Evolutionary conservation across 2,888 invertebrate species (phyloP), one percentile per base, ranked within the genome.

Genomic region (Campoletis raptor): DNA sequence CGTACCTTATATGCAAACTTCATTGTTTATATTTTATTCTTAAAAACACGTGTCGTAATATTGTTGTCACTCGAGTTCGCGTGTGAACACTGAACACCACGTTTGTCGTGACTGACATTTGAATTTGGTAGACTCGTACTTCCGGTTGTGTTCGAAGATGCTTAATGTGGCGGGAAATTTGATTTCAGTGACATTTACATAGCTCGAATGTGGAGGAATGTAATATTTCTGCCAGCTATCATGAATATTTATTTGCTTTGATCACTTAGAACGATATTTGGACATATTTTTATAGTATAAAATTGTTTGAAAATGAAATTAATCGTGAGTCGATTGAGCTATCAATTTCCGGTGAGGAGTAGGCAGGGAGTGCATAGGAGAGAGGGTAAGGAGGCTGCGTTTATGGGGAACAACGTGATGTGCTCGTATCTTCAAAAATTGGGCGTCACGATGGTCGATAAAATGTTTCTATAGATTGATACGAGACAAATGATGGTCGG

Each of bases 1-100:
- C 48, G 73, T 93, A 95, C 95, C 94, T 95, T 95, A 88, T 95
- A 96, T 1, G 95, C 93, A 91, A 95, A 96, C 91, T 95, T 96
- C 95, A 96, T 96, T 86, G 90, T 88, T 67, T 45, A 83, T 77
- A 61, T 57, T 82, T 54, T 24, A 82, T 83, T n/a, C 21, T 57
- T 79, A 79, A 81, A 85, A 87, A 82, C 40, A 84, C 74, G 83
- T 87, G 86, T 88, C 73, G 61, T 48, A 66, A 76, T 87, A 82
- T 85, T 88, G 83, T 87, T 69, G 70, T 66, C 81, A 76, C 77
- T 84, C 21, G 45, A 64, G 15, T 78, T 45, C 67, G 54, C 70
- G 69, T 54, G n/a, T n/a, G n/a, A n/a, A n/a, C n/a, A n/a, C n/a
- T n/a, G 40, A 70, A 66, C 45, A 85, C 85, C 89, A 89, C 89